These are phyloP conservation scores for Acanthosepion esculentum DNA, from an alignment of 2,888 invertebrate genomes.

Conservation along the genomic window DNA sequence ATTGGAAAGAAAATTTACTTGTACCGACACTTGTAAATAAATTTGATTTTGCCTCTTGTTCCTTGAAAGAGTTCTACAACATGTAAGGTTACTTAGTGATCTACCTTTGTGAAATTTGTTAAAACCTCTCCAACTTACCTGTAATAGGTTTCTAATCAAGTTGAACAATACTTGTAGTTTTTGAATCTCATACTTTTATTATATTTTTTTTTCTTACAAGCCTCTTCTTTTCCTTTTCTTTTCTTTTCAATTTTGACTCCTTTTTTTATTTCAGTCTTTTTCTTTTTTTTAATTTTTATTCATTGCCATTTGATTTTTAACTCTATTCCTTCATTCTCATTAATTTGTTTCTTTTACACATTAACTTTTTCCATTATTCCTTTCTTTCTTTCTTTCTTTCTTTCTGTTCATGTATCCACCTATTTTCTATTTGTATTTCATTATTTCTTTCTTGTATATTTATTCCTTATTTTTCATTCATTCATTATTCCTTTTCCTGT, in stretches of 20 bases:
- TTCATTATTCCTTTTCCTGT: background rate
- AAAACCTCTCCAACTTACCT: background rate
- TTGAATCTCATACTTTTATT: background rate
- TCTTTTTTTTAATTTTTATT: no score
- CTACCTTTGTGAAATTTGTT: background rate
- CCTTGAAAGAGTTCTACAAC: background rate
- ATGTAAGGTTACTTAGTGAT: background rate
- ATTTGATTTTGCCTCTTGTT: background rate
- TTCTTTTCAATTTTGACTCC: background rate
- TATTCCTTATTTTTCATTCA: background rate
- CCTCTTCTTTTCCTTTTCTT: background rate
- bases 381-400: background rate
- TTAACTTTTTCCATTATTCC: background rate
- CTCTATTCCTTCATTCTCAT: background rate
- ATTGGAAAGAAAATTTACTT: no score
- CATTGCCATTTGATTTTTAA: background rate
- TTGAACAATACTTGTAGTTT: background rate
- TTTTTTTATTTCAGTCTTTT: background rate
- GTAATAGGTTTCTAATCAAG: background rate
- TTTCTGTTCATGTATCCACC: background rate
- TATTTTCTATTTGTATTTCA: background rate
- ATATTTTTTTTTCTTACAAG: background rate
- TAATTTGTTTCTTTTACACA: background rate
- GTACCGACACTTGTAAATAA: background rate
- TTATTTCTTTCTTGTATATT: background rate